These are phyloP conservation scores for Myiozetetes cayanensis DNA, from an alignment of 2,113 vertebrate genomes.

Conservation along the genomic window DNA sequence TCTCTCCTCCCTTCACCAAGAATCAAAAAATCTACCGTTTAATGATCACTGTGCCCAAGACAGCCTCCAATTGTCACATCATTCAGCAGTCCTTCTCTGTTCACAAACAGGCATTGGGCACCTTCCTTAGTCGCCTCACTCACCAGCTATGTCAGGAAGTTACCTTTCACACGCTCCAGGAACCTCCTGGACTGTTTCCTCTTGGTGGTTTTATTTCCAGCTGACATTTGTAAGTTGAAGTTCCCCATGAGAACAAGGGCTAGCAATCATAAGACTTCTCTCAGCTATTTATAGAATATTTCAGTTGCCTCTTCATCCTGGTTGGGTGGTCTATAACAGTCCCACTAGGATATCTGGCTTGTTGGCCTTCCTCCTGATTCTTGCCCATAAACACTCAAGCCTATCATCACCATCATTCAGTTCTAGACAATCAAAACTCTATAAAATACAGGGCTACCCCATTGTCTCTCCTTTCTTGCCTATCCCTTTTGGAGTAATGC, in stretches of 20 bases:
- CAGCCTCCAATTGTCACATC: too few species aligned
- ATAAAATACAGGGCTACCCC: background rate
- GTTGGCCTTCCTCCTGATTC: background rate
- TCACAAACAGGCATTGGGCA: background rate
- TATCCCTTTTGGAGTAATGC: background rate
- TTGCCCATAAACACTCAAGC: background rate
- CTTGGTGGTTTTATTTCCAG: background rate
- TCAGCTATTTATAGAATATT: background rate
- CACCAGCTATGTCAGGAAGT: background rate
- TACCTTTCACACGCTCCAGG: background rate
- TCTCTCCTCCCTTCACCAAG: background rate
- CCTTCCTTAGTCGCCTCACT: background rate
- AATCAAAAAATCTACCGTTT: background rate
- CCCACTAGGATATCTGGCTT: background rate
- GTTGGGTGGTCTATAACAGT: background rate
- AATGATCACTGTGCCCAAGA: background rate
- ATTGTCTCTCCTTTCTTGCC: background rate
- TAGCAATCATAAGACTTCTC: background rate
- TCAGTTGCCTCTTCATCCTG: background rate
- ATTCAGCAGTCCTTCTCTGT: background rate
- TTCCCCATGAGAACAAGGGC: background rate
- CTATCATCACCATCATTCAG: background rate
- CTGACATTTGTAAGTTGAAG: background rate
- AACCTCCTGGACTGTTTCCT: background rate
- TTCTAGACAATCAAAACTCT: background rate